Evolutionary conservation across 2,113 vertebrate species (phyloP), one percentile per base, ranked within the genome.

Genomic region (Trochalopteron elliotii): DNA sequence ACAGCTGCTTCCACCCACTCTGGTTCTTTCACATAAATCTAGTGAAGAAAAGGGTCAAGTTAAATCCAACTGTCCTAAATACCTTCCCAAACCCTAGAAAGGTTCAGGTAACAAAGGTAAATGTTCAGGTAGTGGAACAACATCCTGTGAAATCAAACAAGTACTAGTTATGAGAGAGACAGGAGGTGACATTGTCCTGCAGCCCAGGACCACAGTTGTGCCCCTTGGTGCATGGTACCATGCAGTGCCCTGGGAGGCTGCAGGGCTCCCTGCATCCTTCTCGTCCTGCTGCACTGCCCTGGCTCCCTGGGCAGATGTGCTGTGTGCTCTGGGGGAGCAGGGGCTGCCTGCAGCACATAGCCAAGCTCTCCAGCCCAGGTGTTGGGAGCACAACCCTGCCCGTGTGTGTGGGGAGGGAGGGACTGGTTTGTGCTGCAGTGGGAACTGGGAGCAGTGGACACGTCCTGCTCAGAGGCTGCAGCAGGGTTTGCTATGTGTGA

Each of bases 401-500:
- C 1, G 0, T 10, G 33, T 31, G 77, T 57, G 20, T 28, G n/a
- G 24, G 45, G 28, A 65, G 40, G 56, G 69, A 75, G 79, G 88
- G 64, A 24, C 55, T 67, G 9, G 0, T 55, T 68, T 78, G 60
- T 83, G 68, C 30, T 69, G 50, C 23, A 59, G 27, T 92, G 89
- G 89, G 88, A 94, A 75, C 45, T 14, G 33, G 12, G 64, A 81
- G 88, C 90, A 18, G 20, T 14, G 65, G 63, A 37, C 83, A 56
- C 1, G 65, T 88, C 72, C 78, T 71, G 82, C 92, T 65, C 30
- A 0, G 22, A 45, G 76, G 10, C 81, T 60, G 23, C 25, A 55
- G 86, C 90, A 40, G 75, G n/a, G 47, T 47, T 92, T 95, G 89
- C 89, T 75, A 30, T 95, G 78, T 76, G 82, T 72, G 91, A 94